Percentiles rank a stretch among this genome's conserved stretches.
Conservation (phyloP, 2,797 vertebrate genomes). For the Melanotaenia nigrans region DNA sequence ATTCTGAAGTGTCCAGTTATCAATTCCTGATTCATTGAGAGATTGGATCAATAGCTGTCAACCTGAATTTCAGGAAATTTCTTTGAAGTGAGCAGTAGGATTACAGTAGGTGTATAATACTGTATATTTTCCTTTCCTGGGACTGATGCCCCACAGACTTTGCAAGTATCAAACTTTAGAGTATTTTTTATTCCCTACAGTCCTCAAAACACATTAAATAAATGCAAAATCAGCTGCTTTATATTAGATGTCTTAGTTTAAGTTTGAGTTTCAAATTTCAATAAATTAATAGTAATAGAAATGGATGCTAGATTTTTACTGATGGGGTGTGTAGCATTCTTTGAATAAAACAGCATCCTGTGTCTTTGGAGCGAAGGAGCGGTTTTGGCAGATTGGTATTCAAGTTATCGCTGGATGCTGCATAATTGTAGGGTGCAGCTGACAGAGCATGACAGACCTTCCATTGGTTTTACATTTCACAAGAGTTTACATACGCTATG, state of each 20-base stretch:
- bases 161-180: slow-evolving; percentile 54
- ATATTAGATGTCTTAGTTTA: slow-evolving; percentile 30
- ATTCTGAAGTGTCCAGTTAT: slow-evolving; percentile 79
- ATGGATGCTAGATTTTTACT: slow-evolving; percentile 29
- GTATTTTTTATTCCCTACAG: slow-evolving; percentile 47
- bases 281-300: slow-evolving; percentile 28
- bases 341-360: slow-evolving; percentile 18
- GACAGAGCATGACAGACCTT: slow-evolving; percentile 66
- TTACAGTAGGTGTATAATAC: slow-evolving; percentile 46
- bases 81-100: slow-evolving; percentile 74
- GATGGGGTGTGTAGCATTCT: slow-evolving; percentile 29
- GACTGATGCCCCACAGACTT: slow-evolving; percentile 41
- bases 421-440: slow-evolving; percentile 77
- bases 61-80: slow-evolving; percentile 72
- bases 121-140: slow-evolving; percentile 53
- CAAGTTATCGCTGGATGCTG: slow-evolving; percentile 57
- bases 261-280: slow-evolving; percentile 41
- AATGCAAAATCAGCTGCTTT: slow-evolving; percentile 47
- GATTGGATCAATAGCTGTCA: slow-evolving; percentile 79
- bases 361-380: slow-evolving; percentile 34
- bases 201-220: slow-evolving; percentile 49
- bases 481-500: slow-evolving; percentile 72
- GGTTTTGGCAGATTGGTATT: slow-evolving; percentile 68
- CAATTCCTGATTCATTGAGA: slow-evolving; percentile 78
- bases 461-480: slow-evolving; percentile 74